phyloP scores from a whole-genome alignment of 2,113 vertebrate genomes.

The Enhydra lutris region DNA sequence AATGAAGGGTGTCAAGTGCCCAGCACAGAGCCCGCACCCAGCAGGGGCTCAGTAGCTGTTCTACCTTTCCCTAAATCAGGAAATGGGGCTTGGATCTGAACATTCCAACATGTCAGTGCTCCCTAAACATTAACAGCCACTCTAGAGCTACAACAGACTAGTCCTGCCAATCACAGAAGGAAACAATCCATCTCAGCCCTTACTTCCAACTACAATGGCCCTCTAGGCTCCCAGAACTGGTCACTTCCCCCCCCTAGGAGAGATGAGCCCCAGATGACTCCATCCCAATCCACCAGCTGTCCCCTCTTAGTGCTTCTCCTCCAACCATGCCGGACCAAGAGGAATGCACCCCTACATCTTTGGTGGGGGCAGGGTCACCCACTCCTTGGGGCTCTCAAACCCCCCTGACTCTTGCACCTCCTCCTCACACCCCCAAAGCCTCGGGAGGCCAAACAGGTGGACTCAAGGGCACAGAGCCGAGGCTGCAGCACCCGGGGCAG shows the following conservation, averaged over 20 bases:
- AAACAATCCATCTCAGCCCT: not conserved
- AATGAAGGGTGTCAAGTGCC: not conserved
- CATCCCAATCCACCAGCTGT: not conserved
- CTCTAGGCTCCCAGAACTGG: not conserved
- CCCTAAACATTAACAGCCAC: not conserved
- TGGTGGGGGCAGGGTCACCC: not conserved
- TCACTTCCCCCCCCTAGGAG: not conserved
- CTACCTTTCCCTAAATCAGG: not conserved
- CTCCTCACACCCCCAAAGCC: not conserved
- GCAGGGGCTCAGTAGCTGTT: not conserved
- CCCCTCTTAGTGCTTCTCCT: not conserved
- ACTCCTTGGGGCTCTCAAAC: not conserved
- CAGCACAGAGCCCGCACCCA: not conserved
- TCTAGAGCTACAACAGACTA: not conserved
- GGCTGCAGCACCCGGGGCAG: not conserved
- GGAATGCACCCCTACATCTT: not conserved
- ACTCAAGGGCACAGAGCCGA: not conserved
- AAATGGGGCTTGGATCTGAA: not conserved
- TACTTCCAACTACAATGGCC: not conserved
- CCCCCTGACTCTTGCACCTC: not conserved
- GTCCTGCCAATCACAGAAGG: not conserved
- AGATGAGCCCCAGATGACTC: not conserved
- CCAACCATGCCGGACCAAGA: not conserved
- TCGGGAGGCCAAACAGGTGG: not conserved
- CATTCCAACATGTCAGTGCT: not conserved